Percentiles rank a stretch among this genome's conserved stretches.
phyloP scores from a whole-genome alignment of 2,888 invertebrate species.

The Cantharis flavilabris region DNA sequence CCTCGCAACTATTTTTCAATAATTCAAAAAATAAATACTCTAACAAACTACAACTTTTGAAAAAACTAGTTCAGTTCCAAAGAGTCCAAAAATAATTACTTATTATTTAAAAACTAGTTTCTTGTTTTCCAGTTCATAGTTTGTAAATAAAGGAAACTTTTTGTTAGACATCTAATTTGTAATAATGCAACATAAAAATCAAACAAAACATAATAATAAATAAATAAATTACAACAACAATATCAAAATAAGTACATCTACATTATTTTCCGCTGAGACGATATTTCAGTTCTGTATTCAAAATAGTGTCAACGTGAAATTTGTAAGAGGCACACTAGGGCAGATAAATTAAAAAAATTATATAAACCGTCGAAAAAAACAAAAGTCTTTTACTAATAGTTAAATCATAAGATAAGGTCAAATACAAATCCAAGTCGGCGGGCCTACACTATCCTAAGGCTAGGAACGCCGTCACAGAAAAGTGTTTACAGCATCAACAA shows the following conservation, averaged over 20 bases:
- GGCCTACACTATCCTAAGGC: slow-evolving; percentile 45
- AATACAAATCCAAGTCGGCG: slow-evolving; percentile 38
- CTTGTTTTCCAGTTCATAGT: neutral
- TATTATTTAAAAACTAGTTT: neutral
- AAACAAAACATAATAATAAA: neutral
- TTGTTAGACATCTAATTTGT: neutral
- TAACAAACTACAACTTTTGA: slow-evolving; percentile 2
- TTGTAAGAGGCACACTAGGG: slow-evolving; percentile 24
- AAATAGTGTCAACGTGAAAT: slow-evolving; percentile 1
- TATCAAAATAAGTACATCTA: neutral
- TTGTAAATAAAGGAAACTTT: neutral
- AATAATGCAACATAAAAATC: neutral
- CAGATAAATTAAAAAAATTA: slow-evolving; percentile 10
- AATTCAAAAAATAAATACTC: neutral
- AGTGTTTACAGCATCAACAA: slow-evolving; percentile 57
- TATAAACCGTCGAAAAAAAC: neutral
- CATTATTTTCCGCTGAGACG: neutral
- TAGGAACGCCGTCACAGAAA: slow-evolving; percentile 45
- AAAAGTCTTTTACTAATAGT: slow-evolving; percentile 12
- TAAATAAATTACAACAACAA: neutral
- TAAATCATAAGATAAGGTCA: slow-evolving; percentile 27
- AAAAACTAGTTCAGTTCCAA: neutral
- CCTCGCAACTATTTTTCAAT: neutral
- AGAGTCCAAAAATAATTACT: neutral
- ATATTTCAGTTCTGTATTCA: neutral